Evolutionary conservation across 1,140 invertebrate genomes (phyloP).

Genomic region (Nymphalis io): DNA sequence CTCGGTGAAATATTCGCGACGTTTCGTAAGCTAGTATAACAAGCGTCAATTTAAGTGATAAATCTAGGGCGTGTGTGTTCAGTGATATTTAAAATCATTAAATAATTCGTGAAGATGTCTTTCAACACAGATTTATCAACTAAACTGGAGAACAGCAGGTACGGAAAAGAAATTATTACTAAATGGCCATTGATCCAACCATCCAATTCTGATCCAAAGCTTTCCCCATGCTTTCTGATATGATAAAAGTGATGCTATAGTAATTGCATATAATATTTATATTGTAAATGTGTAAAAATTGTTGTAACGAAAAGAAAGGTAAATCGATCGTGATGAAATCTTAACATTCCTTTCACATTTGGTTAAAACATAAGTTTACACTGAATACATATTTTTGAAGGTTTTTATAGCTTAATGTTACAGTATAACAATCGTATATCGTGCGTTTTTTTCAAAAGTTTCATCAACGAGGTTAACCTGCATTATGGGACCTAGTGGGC

Average conservation of each 20-base stretch:
- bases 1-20: conserved; percentile 53
- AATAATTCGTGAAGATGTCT: conserved; percentile 76
- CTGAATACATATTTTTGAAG: neutral
- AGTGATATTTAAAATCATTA: conserved; percentile 73
- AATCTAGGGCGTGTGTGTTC: conserved; percentile 70
- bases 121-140: conserved; percentile 76
- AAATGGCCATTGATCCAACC: conserved; percentile 36
- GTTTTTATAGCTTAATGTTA: neutral
- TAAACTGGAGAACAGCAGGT: conserved; percentile 78
- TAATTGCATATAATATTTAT: neutral
- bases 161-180: conserved; percentile 42
- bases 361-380: conserved; percentile 9
- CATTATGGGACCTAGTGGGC: conserved; percentile 36
- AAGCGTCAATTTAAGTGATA: conserved; percentile 66
- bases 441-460: conserved; percentile 5
- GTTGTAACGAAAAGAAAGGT: neutral
- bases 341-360: conserved; percentile 34
- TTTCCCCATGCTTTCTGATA: conserved; percentile 20
- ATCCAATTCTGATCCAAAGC: conserved; percentile 13
- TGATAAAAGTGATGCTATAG: conserved; percentile 3
- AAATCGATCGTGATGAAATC: conserved; percentile 17
- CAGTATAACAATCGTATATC: neutral
- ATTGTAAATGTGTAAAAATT: neutral
- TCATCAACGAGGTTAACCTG: conserved; percentile 34
- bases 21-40: conserved; percentile 62